Evolutionary conservation across 2,888 invertebrate genomes (phyloP), one percentile per base, ranked within the genome.

Genomic region (Andrena hattorfiana): DNA sequence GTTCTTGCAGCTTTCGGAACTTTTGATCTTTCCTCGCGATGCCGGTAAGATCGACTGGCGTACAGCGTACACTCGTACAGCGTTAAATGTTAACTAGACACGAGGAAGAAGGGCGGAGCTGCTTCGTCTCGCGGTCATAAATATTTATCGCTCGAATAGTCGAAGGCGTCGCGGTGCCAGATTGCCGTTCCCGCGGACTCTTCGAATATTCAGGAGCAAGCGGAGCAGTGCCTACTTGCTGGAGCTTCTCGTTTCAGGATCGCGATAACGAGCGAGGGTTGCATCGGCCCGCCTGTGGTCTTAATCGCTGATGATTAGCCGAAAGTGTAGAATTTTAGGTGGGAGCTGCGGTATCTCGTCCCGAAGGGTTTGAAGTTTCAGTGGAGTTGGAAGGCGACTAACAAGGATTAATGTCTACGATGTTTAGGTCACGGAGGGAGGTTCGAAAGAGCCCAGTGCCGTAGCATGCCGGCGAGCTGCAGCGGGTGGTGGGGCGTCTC

Each of bases 401-500:
- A 23, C 16, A 28, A 48, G 13, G 16, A 30, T 42, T 42, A 42
- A 42, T 54, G n/a, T 49, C n/a, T n/a, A 8, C 26, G 8, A 56
- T 68, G 70, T 74, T 68, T 88, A 93, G 92, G 89, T 87, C 89
- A 88, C 89, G 89, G 90, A 91, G 87, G 89, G 90, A 90, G 90
- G 87, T 90, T 87, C 87, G 90, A 89, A 89, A 90, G 89, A 91
- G 88, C 87, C 90, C 89, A 91, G 92, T 90, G 90, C 91, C 92
- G 90, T 92, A 92, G 93, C 91, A 93, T 92, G 92, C 92, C 91
- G 91, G 90, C 90, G 86, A 87, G 90, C 89, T 89, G 90, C 82
- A 85, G 83, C 87, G 87, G 77, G 86, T 84, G 88, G 83, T 90
- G 90, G 86, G 89, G 89, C 89, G 91, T 88, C 88, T 90, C 89